Evolutionary conservation across 2,888 invertebrate species (phyloP), one percentile per base, ranked within the genome.

Genomic region (Spilosoma lubricipeda): DNA sequence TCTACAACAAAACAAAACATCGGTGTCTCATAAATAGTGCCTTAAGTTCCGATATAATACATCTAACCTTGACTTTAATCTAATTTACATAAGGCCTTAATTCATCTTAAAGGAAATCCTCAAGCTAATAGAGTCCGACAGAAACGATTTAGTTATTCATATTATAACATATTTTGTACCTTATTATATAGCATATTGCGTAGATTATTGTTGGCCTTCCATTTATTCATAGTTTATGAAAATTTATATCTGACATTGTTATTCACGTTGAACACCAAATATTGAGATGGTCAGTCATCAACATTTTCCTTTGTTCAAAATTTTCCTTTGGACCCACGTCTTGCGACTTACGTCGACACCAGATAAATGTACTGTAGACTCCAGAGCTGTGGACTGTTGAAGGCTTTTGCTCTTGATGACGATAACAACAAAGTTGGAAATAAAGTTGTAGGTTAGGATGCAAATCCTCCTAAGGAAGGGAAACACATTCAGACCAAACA

Each of bases 21-120:
- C 27, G 27, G 59, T 59, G 27, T 59, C 59, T 59, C 11, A 27
- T 59, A 59, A 59, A 59, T 27, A 27, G 13, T 27, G 4, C 15
- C 13, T 3, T 59, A 27, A 59, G 4, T 59, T 27, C 5, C 59
- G 15, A 59, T 59, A 4, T 59, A 59, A 59, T 15, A 27, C 59
- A 27, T 27, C 15, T 23, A 59, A 63, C 67, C 67, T 42, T 72
- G 67, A 72, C 9, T 59, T 18, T 66, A 59, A 36, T 42, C 33
- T 66, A 59, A 70, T 72, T 72, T 48, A n/a, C 45, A 69, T 65
- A 45, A 70, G 65, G 59, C 67, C 66, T 74, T 65, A 56, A 74
- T 74, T 70, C 27, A 52, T 71, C 56, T 56, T 27, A 65, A 56
- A 65, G 75, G 66, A 69, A 72, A 70, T 66, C 69, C 64, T 52